Evolutionary conservation across 2,797 vertebrate genomes (phyloP), one percentile per base, ranked within the genome.

Genomic region (Sebastiscus albofasciatus): DNA sequence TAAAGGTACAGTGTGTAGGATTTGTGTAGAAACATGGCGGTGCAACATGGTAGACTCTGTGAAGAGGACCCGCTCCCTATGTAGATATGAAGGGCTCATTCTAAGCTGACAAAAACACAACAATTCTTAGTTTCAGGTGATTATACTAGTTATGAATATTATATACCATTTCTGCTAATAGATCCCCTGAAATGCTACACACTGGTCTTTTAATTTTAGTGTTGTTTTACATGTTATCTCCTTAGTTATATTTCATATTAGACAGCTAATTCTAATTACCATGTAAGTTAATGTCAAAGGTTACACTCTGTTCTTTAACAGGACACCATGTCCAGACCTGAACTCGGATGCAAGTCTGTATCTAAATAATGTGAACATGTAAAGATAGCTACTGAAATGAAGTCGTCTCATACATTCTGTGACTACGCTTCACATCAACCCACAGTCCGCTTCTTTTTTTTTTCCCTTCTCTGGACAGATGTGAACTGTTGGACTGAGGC

Each of bases 311-410:
- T n/a, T 49, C n/a, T 54, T 54, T 22, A 54, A 54, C 52, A 22
- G n/a, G 52, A 22, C n/a, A 61, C 14, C 22, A 39, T 56, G 26
- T 36, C 34, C 26, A 33, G 22, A 31, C 6, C 6, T 27, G 11
- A 24, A 34, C 26, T 1, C n/a, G 34, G 34, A 64, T 70, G 20
- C 9, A 26, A 65, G 24, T 29, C 16, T 54, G 58, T 66, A 22
- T 72, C 22, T 13, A 29, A 42, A 55, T 42, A 31, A 52, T 18
- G 56, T 72, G 74, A 36, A 46, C 65, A 70, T 76, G 68, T 78
- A 46, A 76, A 66, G 31, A 42, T 34, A 42, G 67, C 20, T 12
- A 18, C 55, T 64, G 61, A 68, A 33, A 56, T 27, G 3, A 20
- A 6, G 49, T n/a, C 2, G 4, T 62, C 18, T 62, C 55, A 56